Conservation (phyloP, 2,113 vertebrate species). For the Brevimyrus niger region DNA sequence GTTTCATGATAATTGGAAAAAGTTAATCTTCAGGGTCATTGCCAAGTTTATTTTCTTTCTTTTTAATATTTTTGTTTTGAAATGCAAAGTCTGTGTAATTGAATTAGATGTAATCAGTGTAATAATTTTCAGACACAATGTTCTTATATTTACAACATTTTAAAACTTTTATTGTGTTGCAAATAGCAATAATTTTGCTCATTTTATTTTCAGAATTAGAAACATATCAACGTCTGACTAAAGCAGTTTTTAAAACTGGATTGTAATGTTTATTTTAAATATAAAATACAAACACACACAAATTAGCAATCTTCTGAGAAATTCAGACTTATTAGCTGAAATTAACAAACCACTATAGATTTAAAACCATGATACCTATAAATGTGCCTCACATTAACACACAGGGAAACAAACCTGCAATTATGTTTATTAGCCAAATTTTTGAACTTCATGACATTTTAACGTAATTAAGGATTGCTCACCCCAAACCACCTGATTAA, state of each 20-base stretch:
- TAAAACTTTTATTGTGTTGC: neutral
- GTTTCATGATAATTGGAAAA: constrained; percentile 46
- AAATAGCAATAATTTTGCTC: neutral
- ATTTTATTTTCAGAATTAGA: neutral
- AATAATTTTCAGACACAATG: constrained; percentile 25
- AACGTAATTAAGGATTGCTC: neutral
- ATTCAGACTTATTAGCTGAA: neutral
- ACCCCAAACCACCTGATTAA: neutral
- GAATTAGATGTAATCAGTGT: constrained; percentile 48
- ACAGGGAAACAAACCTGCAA: neutral
- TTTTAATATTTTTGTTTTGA: constrained; percentile 52
- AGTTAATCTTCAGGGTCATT: constrained; percentile 48
- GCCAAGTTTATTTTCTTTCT: constrained; percentile 44
- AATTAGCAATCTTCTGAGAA: neutral
- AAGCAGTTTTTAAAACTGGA: neutral
- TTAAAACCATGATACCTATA: neutral
- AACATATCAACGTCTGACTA: neutral
- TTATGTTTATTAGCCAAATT: neutral
- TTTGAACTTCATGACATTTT: neutral
- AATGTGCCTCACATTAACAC: neutral
- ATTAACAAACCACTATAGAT: neutral
- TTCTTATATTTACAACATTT: neutral
- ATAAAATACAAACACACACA: neutral
- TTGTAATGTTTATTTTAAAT: neutral
- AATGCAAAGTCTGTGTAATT: constrained; percentile 55